These are phyloP conservation scores for Rhinolophus sinicus DNA, from an alignment of 2,113 vertebrate species.

Conservation along the genomic window DNA sequence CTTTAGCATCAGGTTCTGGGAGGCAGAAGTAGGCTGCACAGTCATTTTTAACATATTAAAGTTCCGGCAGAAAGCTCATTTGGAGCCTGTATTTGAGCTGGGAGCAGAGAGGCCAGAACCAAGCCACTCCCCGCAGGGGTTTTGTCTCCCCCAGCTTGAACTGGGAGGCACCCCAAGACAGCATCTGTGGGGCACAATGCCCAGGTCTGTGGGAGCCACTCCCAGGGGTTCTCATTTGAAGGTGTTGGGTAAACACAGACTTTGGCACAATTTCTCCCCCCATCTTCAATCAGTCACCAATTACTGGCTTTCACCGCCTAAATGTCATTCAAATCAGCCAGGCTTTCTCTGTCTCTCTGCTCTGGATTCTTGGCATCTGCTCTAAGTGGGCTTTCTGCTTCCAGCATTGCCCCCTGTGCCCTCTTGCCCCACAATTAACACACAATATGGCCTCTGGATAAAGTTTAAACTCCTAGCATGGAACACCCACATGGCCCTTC, in stretches of 20 bases:
- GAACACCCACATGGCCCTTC: background rate
- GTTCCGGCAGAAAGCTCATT: slow-evolving; percentile 24
- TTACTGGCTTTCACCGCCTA: background rate
- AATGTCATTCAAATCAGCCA: background rate
- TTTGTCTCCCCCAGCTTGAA: background rate
- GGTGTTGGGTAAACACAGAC: background rate
- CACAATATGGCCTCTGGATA: background rate
- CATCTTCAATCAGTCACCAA: background rate
- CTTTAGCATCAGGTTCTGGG: background rate
- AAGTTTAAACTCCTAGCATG: background rate
- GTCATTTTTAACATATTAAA: slow-evolving; percentile 51
- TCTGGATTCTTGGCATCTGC: background rate
- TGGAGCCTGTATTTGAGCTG: background rate
- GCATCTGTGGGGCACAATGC: background rate
- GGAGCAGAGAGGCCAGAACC: background rate
- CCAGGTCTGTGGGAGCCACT: background rate
- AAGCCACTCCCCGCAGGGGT: background rate
- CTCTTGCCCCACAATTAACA: background rate
- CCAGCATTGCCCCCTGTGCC: too few species aligned
- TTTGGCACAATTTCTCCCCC: background rate
- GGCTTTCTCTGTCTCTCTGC: background rate
- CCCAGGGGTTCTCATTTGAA: background rate
- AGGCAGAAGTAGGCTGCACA: background rate
- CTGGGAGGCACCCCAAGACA: background rate
- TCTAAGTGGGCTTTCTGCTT: background rate